phyloP scores from a whole-genome alignment of 2,113 vertebrate species.

The Acanthochromis polyacanthus region DNA sequence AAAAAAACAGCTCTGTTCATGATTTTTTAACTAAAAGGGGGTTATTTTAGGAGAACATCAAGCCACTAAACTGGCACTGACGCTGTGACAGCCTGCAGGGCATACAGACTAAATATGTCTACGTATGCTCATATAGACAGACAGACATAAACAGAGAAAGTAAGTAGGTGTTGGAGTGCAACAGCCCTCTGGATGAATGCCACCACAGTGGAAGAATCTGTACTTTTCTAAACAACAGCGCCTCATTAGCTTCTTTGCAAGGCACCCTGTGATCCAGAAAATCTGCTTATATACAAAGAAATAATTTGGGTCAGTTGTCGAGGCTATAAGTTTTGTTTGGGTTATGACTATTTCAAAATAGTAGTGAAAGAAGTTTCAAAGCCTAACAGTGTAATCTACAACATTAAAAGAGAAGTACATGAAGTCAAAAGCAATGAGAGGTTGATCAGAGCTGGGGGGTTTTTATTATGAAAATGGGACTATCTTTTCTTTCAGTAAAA shows the following conservation, averaged over 20 bases:
- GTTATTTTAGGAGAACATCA: slow-evolving; percentile 28
- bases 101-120: slow-evolving; percentile 53
- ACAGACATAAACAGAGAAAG: slow-evolving; percentile 33
- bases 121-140: neutral
- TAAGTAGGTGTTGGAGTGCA: slow-evolving; percentile 38
- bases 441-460: neutral
- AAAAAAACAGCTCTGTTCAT: neutral
- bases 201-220: slow-evolving; percentile 36
- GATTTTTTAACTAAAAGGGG: neutral
- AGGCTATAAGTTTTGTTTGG: slow-evolving; percentile 16
- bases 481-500: slow-evolving; percentile 51
- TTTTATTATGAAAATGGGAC: slow-evolving; percentile 14
- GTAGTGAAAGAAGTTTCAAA: neutral
- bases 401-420: neutral
- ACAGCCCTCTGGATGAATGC: slow-evolving; percentile 24
- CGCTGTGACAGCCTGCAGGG: slow-evolving; percentile 41
- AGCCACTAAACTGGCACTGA: neutral
- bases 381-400: neutral
- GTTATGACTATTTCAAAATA: slow-evolving; percentile 1
- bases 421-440: slow-evolving; percentile 25
- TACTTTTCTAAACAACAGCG: slow-evolving; percentile 49
- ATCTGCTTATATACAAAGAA: slow-evolving; percentile 50
- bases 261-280: slow-evolving; percentile 44
- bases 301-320: slow-evolving; percentile 53
- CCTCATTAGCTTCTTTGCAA: slow-evolving; percentile 61